Base-by-base conservation (phyloP, 2,888 invertebrate species). In the Tethea ocularis region DNA sequence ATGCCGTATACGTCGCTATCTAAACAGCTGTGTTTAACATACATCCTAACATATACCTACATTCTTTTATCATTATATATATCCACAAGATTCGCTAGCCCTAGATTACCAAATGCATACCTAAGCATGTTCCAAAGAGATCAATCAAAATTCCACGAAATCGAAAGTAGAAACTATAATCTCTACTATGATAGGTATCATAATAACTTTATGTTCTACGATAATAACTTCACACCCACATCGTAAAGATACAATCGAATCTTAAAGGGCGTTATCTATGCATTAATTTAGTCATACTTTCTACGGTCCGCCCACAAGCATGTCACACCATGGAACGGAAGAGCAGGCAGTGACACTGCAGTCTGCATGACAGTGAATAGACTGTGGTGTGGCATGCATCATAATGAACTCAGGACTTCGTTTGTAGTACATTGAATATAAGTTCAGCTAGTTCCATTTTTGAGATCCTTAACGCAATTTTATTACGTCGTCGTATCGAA, bases 241-340 rank as follows among this genome's bases (percentile, higher is more conserved):
- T 52, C 52, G 38, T 57, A 57, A 57, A 23, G 57, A 57, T 52
- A 52, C 17, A 52, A 54, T 52, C 54, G 20, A 15, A 10, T 54
- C 36, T 36, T 36, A 17, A 17, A 54, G 54, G 54, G 54, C 54
- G 54, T 59, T 51, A 51, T 38, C 51, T 38, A 46, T 24, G 54
- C 57, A 75, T 71, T 71, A 69, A 77, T 72, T 78, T 68, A 73
- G 78, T 68, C 71, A 72, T 74, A 75, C 77, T 78, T 78, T 77
- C 77, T 78, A 71, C 67, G 58, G 36, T 51, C 26, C 66, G 75
- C 77, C 77, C 66, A 76, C 75, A 66, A 66, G 52, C 63, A 63
- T 59, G 56, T 52, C 60, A 62, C 61, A 69, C 65, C 58, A 54
- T 60, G 64, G 73, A 70, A 56, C 67, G 73, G 68, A 67, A 68